These are phyloP conservation scores for Julus scanicus DNA, from an alignment of 2,888 invertebrate genomes.

Conservation along the genomic window DNA sequence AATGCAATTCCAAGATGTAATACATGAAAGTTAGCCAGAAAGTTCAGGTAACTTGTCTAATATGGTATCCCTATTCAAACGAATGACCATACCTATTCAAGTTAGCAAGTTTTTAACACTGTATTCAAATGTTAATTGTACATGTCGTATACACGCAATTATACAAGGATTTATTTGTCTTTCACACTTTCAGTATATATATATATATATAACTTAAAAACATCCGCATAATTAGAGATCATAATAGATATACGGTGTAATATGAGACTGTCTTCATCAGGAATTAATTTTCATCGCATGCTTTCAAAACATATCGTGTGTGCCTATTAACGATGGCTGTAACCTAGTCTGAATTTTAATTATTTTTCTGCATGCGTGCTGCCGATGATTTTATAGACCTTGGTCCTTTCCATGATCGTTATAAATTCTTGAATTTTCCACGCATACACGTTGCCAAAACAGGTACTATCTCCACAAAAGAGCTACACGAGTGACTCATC, in stretches of 20 bases:
- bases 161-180: neutral
- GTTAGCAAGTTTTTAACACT: too few species aligned
- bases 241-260: neutral
- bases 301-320: neutral
- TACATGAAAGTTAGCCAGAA: too few species aligned
- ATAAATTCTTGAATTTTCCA: conserved; percentile 40
- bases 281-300: neutral
- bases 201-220: neutral
- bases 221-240: neutral
- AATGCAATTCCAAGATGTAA: too few species aligned
- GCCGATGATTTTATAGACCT: conserved; percentile 28
- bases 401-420: conserved; percentile 32
- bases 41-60: too few species aligned
- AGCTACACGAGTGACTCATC: conserved; percentile 8
- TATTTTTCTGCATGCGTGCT: conserved; percentile 36
- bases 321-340: neutral
- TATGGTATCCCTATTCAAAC: too few species aligned
- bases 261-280: neutral
- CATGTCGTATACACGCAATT: neutral
- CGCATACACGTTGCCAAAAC: neutral
- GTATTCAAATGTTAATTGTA: neutral
- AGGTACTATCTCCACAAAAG: conserved; percentile 36
- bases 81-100: too few species aligned
- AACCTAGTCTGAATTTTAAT: conserved; percentile 14
- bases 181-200: neutral